A percentile compares a stretch with the other conserved stretches of the same genome.
Conservation (phyloP, 2,888 invertebrate species). For the Drosophila lacicola region DNA sequence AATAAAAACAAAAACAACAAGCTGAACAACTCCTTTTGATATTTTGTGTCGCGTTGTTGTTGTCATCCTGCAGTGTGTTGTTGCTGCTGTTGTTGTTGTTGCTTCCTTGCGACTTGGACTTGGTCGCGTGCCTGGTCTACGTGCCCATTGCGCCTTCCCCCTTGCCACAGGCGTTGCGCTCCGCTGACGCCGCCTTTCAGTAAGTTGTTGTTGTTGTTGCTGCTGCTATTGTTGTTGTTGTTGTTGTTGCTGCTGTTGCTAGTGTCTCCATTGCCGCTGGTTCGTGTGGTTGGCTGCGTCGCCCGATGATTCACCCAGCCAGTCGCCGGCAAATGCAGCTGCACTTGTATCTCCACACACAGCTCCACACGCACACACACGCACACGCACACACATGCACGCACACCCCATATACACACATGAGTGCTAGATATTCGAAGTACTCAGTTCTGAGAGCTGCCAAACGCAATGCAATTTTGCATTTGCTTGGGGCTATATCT, state of each 20-base stretch:
- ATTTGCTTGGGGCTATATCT: constrained; percentile 38
- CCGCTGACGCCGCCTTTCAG: constrained; percentile 41
- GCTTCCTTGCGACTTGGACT: constrained; percentile 54
- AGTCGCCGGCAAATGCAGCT: constrained; percentile 57
- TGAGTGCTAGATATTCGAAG: constrained; percentile 11
- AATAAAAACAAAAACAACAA: constrained; percentile 16
- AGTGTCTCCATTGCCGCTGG: constrained; percentile 35
- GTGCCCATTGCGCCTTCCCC: constrained; percentile 38
- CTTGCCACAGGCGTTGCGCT: constrained; percentile 46
- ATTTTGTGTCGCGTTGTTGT: constrained; percentile 54
- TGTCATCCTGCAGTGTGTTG: constrained; percentile 65
- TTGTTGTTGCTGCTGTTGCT: constrained; percentile 18
- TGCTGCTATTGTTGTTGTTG: constrained; percentile 10
- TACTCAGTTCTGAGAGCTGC: constrained; percentile 32
- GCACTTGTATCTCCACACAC: constrained; percentile 29
- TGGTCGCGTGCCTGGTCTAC: constrained; percentile 73
- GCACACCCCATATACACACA: constrained; percentile 8
- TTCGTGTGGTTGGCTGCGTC: constrained; percentile 40
- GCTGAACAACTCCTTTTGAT: constrained; percentile 65
- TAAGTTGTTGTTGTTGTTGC: constrained; percentile 11
- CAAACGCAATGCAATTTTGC: constrained; percentile 49
- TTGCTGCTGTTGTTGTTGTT: constrained; percentile 21
- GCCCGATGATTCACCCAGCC: constrained; percentile 53
- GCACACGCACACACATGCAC: not conserved
- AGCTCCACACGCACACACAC: constrained; percentile 9